Conservation (phyloP, 2,888 invertebrate species). For the Cerastis leucographa region DNA sequence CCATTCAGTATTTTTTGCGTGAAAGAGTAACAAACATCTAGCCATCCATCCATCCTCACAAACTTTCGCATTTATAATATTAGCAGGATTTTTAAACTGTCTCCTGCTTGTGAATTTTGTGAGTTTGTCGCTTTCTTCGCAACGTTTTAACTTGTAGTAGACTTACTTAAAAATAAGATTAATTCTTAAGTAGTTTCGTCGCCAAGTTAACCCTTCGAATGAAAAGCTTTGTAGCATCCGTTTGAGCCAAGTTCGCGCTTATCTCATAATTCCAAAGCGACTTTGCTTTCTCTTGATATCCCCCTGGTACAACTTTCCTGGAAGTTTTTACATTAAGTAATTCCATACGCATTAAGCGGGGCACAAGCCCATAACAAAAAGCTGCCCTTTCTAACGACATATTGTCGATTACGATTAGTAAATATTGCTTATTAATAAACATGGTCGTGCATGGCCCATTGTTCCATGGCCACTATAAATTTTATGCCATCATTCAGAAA, state of each 20-base stretch:
- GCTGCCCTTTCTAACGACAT: constrained; percentile 30
- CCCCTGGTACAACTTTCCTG: background rate
- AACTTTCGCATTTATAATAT: too few relatives aligned
- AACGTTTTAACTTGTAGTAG: background rate
- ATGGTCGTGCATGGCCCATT: constrained; percentile 38
- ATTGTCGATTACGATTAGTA: constrained; percentile 56
- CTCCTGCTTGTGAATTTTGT: background rate
- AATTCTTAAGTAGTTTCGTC: background rate
- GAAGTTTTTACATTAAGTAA: constrained; percentile 9
- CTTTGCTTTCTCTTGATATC: background rate
- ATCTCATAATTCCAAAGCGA: background rate
- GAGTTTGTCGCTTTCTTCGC: background rate
- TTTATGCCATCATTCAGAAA: constrained; percentile 51
- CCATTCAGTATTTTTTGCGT: too few relatives aligned
- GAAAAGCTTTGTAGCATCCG: background rate
- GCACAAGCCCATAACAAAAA: constrained; percentile 33
- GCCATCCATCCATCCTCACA: too few relatives aligned
- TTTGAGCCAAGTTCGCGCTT: background rate
- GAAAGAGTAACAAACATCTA: too few relatives aligned
- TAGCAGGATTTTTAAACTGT: background rate
- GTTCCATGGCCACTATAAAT: constrained; percentile 47
- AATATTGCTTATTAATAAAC: constrained; percentile 56
- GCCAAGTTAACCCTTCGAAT: constrained; percentile 2
- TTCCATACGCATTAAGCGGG: background rate
- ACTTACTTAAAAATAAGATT: background rate